Base-by-base conservation (phyloP, 1,140 invertebrate genomes). In the Drosophila sturtevanti region DNA sequence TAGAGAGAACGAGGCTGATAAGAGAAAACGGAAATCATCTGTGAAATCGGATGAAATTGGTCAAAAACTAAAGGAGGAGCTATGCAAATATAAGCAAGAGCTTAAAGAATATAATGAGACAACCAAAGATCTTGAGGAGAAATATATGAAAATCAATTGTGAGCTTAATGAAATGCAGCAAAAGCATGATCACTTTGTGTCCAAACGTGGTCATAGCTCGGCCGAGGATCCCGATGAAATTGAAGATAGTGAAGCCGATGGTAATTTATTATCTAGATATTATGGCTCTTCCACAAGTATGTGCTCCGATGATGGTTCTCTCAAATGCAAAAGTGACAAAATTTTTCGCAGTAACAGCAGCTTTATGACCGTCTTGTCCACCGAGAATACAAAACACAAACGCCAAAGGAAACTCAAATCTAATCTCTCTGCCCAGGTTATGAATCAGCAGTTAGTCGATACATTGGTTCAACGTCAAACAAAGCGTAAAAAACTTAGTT, bases 111-210 rank as follows among this genome's bases (percentile, higher is more conserved):
- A 91, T 51, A 91, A 91, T 16, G 85, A 91, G 7, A 89, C 82
- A 12, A 90, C 90, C 35, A 81, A 81, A 61, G 80, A 89, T 35
- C 68, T 91, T 62, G 90, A 91, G 51, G 85, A 80, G 41, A 91
- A 91, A 56, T 91, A 91, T 51, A 79, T 90, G 82, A 90, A 79
- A 27, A 91, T 91, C 52, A 91, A 91, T 14, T 62, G 60, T 11
- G 90, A 91, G 51, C 71, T 91, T 9, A 78, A 58, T 66, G 90
- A 89, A 52, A 91, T 91, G 90, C 80, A 91, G 34, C 81, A 85
- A 56, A 91, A 91, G 48, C 86, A 91, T 51, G 58, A 85, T 12
- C 65, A 79, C 0, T 90, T 89, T 34, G 80, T 79, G 7, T 54
- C 51, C 52, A 58, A 63, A 1, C 41, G 77, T 3, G 31, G 41